These are phyloP conservation scores for Coecobrya sp. DNA, from an alignment of 2,888 invertebrate genomes.

Conservation along the genomic window DNA sequence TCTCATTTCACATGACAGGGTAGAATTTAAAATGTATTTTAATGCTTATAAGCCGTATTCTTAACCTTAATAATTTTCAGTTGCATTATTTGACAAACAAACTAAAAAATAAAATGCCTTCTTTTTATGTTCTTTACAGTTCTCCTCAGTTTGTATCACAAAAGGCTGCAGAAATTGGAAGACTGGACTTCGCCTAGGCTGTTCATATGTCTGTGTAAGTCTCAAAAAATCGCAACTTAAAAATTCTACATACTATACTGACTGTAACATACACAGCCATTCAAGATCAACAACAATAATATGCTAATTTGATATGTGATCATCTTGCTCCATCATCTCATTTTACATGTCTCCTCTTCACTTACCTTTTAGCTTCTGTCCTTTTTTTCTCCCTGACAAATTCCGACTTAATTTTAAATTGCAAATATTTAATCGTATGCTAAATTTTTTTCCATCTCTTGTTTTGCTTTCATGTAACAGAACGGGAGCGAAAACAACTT, in stretches of 20 bases:
- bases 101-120: no score
- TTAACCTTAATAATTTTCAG: no score
- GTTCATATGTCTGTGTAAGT: constrained; percentile 84
- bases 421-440: no score
- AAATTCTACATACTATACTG: neutral
- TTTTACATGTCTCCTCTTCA: neutral
- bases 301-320: neutral
- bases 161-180: constrained; percentile 85
- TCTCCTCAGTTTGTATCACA: constrained; percentile 82
- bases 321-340: neutral
- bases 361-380: neutral
- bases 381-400: neutral
- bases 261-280: neutral
- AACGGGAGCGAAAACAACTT: constrained; percentile 83
- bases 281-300: neutral
- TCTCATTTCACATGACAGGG: no score
- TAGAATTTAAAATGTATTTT: no score
- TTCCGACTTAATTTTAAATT: neutral
- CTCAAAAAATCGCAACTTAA: neutral
- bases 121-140: constrained; percentile 69
- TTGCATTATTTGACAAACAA: no score
- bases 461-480: constrained; percentile 59
- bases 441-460: no score
- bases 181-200: constrained; percentile 84
- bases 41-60: no score